Conservation (phyloP, 2,888 invertebrate genomes). For the Leptinotarsa peninsularis region DNA sequence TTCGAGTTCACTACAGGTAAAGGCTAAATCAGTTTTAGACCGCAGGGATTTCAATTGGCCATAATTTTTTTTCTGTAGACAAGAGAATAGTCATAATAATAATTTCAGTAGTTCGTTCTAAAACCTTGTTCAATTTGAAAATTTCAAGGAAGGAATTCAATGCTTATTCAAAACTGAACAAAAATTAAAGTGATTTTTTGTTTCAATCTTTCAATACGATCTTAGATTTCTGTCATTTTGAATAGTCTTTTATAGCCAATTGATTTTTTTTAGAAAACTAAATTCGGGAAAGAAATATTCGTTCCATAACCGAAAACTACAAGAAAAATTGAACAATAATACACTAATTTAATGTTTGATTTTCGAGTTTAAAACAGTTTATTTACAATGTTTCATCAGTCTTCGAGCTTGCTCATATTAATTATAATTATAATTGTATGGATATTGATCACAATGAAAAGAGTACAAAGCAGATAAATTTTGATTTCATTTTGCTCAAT, state of each 20-base stretch:
- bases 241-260: conserved; percentile 36
- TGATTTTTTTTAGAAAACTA: conserved; percentile 30
- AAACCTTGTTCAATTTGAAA: too few relatives aligned
- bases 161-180: too few relatives aligned
- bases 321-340: conserved; percentile 50
- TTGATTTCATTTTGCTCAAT: conserved; percentile 17
- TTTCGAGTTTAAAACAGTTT: conserved; percentile 48
- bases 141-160: too few relatives aligned
- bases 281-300: conserved; percentile 23
- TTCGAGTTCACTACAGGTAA: conserved; percentile 38
- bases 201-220: too few relatives aligned
- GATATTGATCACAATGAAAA: conserved; percentile 23
- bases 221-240: too few relatives aligned
- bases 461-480: background rate
- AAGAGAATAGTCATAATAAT: background rate
- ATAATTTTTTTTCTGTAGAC: conserved; percentile 23
- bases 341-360: conserved; percentile 45
- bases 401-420: conserved; percentile 52
- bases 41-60: conserved; percentile 43
- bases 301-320: conserved; percentile 22
- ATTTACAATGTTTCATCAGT: conserved; percentile 54
- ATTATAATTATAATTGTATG: conserved; percentile 40
- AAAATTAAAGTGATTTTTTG: too few relatives aligned
- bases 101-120: background rate
- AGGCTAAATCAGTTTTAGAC: conserved; percentile 40